These are phyloP conservation scores for Hybognathus amarus DNA, from an alignment of 2,797 vertebrate species.

Conservation along the genomic window DNA sequence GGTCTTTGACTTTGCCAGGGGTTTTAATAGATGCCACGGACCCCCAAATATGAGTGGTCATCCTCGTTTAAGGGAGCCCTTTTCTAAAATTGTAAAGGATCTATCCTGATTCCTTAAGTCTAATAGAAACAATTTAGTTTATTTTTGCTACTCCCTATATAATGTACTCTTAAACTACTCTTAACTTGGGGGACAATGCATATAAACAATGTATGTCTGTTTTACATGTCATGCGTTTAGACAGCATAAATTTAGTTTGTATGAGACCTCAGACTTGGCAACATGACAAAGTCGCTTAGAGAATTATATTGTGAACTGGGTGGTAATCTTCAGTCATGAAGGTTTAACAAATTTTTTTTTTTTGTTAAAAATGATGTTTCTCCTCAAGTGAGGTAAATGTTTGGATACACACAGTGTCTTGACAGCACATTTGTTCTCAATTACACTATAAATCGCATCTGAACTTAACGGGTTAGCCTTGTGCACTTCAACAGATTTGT, in stretches of 20 bases:
- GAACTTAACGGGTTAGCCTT: not conserved
- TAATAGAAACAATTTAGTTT: too few species aligned
- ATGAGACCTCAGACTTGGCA: not conserved
- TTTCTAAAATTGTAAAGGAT: too few species aligned
- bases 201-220: not conserved
- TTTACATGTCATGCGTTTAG: not conserved
- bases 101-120: too few species aligned
- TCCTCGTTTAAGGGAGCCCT: too few species aligned
- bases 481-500: conserved; percentile 16
- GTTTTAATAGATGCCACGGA: too few species aligned
- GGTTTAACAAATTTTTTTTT: conserved; percentile 45
- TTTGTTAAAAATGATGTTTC: too few species aligned
- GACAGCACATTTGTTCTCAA: not conserved
- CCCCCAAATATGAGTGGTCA: too few species aligned
- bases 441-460: not conserved
- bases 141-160: too few species aligned
- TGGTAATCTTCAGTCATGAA: not conserved
- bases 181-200: not conserved
- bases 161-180: too few species aligned
- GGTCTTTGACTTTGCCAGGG: too few species aligned
- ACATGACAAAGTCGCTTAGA: not conserved
- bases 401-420: not conserved
- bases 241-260: not conserved
- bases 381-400: not conserved
- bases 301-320: too few species aligned